Base-by-base conservation (phyloP, 2,113 vertebrate genomes). In the Montifringilla adamsi region DNA sequence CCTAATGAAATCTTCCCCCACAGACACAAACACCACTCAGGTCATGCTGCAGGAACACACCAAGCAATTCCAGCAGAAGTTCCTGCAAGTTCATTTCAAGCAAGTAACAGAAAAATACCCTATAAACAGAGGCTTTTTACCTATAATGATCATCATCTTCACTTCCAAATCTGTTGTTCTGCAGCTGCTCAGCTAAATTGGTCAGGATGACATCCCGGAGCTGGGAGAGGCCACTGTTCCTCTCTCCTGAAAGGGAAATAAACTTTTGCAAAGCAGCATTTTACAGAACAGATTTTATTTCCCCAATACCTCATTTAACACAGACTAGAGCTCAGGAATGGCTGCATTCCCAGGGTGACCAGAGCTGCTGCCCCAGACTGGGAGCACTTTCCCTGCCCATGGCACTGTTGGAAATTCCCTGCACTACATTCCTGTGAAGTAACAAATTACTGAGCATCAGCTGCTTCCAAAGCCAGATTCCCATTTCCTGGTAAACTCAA, bases 61-160 rank as follows among this genome's bases (percentile, higher is more conserved):
- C 6, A 13, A 74, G 46, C 49, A 39, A 75, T 46, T 80, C 76
- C 67, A 67, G 77, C 46, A 84, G 47, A 84, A 35, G 63, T 53
- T 74, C 49, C 80, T 24, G 47, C 39, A 74, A 31, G 70, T 28
- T 67, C 58, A 89, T 33, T 18, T 44, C 31, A 53, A 79, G 49
- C 49, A 84, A 83, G 1, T 13, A 66, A 89, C 24, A 72, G 35
- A 92, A 89, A 55, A 22, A 37, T 2, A 23, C 14, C 26, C 41
- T 7, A 52, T 2, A 52, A 56, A 21, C 2, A 5, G 35, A 53
- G 31, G 21, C 10, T 17, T 56, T 95, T 97, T 97, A 99, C 99
- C 99, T 99, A 96, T 99, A 99, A 95, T 99, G 99, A 85, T 99
- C 99, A 60, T 99, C 99, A 37, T 99, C 99, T 94, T 99, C 99